phyloP scores from a whole-genome alignment of 1,140 invertebrate genomes.

The Neodiprion fabricii region DNA sequence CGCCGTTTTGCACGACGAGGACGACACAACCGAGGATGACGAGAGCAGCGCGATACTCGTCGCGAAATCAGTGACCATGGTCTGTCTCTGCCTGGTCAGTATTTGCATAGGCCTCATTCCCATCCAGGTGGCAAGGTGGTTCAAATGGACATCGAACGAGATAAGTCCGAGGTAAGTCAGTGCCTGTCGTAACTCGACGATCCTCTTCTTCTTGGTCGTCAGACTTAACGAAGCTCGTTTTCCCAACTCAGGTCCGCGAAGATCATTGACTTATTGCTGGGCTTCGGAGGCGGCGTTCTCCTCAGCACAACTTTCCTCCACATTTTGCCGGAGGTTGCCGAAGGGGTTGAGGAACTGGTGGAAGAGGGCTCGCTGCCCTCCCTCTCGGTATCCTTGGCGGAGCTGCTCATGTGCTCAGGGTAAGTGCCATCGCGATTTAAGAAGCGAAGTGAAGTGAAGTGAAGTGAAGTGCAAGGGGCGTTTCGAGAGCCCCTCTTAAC shows the following conservation, averaged over 20 bases:
- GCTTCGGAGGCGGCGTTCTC: conserved; percentile 91
- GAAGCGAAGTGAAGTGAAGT: no score
- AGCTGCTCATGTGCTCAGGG: conserved; percentile 73
- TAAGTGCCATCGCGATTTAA: conserved; percentile 29
- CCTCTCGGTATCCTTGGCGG: conserved; percentile 71
- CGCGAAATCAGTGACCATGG: conserved; percentile 77
- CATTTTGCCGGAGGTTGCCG: conserved; percentile 85
- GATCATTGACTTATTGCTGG: conserved; percentile 70
- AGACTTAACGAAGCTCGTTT: no score
- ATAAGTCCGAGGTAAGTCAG: conserved; percentile 45
- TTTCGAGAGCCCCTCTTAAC: no score
- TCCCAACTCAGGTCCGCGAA: conserved; percentile 50
- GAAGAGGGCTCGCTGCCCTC: conserved; percentile 55
- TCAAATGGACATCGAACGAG: conserved; percentile 64
- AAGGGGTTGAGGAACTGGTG: conserved; percentile 68
- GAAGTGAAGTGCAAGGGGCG: no score
- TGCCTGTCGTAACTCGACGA: conserved; percentile 49
- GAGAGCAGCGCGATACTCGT: conserved; percentile 53
- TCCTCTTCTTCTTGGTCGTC: conserved; percentile 21
- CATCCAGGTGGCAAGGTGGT: conserved; percentile 69
- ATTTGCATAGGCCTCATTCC: conserved; percentile 74
- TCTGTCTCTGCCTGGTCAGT: conserved; percentile 71
- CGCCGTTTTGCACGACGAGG: no score
- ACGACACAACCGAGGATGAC: conserved; percentile 29
- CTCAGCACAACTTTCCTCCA: conserved; percentile 90